Base-by-base conservation (phyloP, 2,888 invertebrate species). In the Erebia palarica region DNA sequence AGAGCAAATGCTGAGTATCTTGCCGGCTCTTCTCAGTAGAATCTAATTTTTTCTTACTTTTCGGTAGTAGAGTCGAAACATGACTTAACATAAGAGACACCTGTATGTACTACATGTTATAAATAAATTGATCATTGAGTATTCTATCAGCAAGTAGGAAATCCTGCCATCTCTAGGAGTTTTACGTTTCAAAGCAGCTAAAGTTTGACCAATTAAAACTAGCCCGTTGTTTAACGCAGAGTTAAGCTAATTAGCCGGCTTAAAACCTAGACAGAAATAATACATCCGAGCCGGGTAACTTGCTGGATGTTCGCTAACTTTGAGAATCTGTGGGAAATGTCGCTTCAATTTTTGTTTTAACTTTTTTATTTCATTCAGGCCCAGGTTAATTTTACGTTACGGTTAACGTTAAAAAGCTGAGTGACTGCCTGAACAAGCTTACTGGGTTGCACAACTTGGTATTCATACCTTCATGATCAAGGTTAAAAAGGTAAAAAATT, bases 171-270 rank as follows among this genome's bases (percentile, higher is more conserved):
- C 18, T 58, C 57, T 14, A 55, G 55, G 57, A 63, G 9, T 63
- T 61, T 49, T 63, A 14, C 14, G 21, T 63, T 49, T 65, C 55
- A 65, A 55, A 65, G 53, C 53, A 51, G 27, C 55, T 1, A 47
- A 67, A 67, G 58, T 67, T 67, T 59, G 27, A 7, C 58, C 67
- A 67, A 49, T 67, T 67, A 67, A 67, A 67, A 36, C 67, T 27
- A 59, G 58, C 27, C 57, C 44, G 44, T 59, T 67, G 67, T 67
- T 67, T 59, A 67, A 67, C 49, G 58, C 47, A 9, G 47, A 67
- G 58, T 16, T 67, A 49, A 67, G 67, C 59, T 67, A 67, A 67
- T 67, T 59, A 67, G 59, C 49, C 59, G 51, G 58, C 51, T 67
- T 67, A 11, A 67, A 67, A 59, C 5, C 58, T 65, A 47, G 63